Conservation (phyloP, 2,888 invertebrate genomes). For the Ganaspis brasiliensis region DNA sequence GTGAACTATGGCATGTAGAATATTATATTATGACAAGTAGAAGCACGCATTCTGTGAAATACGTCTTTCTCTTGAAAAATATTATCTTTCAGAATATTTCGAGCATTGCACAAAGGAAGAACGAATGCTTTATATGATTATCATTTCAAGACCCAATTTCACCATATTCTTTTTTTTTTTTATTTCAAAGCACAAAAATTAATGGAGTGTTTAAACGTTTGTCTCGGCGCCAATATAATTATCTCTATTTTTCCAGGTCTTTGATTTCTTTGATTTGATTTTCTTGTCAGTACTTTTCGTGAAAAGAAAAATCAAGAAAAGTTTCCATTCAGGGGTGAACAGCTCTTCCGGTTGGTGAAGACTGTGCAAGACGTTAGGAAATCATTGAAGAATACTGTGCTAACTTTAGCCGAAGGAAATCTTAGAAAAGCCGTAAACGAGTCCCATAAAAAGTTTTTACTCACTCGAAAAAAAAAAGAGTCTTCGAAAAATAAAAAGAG, state of each 20-base stretch:
- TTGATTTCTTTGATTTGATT: constrained; percentile 15
- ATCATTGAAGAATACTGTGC: constrained; percentile 20
- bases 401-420: constrained; percentile 9
- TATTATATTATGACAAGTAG: no score
- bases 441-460: constrained; percentile 18
- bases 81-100: no score
- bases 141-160: neutral
- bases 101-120: no score
- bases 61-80: neutral
- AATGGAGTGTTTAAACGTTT: constrained; percentile 4
- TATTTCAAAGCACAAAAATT: neutral
- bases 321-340: constrained; percentile 49
- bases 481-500: constrained; percentile 3
- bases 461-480: neutral
- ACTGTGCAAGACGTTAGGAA: constrained; percentile 48
- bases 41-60: neutral
- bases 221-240: constrained; percentile 9
- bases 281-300: constrained; percentile 1
- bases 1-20: neutral
- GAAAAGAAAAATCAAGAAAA: constrained; percentile 56
- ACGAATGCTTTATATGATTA: no score
- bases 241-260: constrained; percentile 5
- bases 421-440: constrained; percentile 20
- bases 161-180: neutral
- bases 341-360: constrained; percentile 57